A percentile compares a stretch with the other conserved stretches of the same genome.
Evolutionary conservation across 53 echinoderm and acorn worm species (phyloP).

Genomic region (Patiria pectinifera): DNA sequence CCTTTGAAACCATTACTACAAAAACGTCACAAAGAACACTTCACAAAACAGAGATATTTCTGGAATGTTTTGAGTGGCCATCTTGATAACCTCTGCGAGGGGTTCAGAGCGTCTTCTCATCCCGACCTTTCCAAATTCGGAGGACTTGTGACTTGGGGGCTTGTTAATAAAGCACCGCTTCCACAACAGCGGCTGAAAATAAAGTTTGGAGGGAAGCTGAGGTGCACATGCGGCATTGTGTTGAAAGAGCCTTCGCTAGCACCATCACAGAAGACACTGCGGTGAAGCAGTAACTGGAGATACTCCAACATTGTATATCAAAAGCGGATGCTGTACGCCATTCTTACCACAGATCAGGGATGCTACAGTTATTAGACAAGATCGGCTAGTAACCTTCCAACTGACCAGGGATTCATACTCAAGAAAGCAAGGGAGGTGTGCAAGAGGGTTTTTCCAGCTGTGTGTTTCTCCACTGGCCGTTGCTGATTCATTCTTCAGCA

Average conservation of each 20-base stretch:
- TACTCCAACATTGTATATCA: background rate
- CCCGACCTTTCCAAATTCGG: background rate
- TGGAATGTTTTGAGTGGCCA: too few species aligned
- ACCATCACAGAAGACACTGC: background rate
- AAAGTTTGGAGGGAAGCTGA: background rate
- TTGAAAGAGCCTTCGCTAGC: background rate
- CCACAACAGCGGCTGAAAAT: background rate
- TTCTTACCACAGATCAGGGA: too few species aligned
- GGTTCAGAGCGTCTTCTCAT: background rate
- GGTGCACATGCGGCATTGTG: constrained; percentile 5
- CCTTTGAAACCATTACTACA: too few species aligned
- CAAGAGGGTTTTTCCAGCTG: too few species aligned
- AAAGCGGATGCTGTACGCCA: background rate
- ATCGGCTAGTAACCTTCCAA: background rate
- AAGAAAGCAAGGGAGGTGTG: too few species aligned
- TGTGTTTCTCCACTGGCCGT: too few species aligned
- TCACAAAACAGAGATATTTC: too few species aligned
- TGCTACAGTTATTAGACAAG: too few species aligned
- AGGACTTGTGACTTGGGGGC: background rate
- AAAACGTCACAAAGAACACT: too few species aligned
- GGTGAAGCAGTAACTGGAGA: background rate
- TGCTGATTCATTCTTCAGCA: too few species aligned
- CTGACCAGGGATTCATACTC: too few species aligned
- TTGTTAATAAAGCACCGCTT: background rate
- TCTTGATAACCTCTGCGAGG: too few species aligned